Evolutionary conservation across 2,113 vertebrate species (phyloP), one percentile per base, ranked within the genome.

Genomic region (Anseranas semipalmata): DNA sequence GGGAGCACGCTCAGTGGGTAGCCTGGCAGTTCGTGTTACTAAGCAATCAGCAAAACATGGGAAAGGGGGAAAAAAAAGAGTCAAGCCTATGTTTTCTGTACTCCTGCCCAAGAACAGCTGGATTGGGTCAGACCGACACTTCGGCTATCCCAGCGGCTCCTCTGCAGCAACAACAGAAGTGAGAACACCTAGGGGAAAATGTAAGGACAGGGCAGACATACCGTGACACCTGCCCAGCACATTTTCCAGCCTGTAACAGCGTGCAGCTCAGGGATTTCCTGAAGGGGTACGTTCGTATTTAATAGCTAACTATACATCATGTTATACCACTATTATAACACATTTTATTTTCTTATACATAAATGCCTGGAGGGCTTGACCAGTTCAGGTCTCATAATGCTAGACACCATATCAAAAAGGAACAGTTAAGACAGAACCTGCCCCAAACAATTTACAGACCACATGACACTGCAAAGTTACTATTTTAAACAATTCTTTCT

Each of bases 271-370:
- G 41, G 43, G 82, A 85, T 65, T 46, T 87, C 65, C 82, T 48
- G 10, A 43, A 30, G 20, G 2, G 5, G 0, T 3, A 7, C 1
- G 1, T 7, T 43, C 4, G 0, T 63, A 14, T 87, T 65, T 30
- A 68, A 50, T 4, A 52, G 63, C 63, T 27, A 35, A 10, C 21
- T 46, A 30, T 2, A 11, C 8, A 32, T 62, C 14, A 8, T 5
- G 4, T 16, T 73, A 8, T 39, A 24, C 30, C 45, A 8, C n/a
- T 59, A 5, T 3, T 30, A 6, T 0, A 63, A 30, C 9, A 13
- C 11, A 22, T 35, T 63, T n/a, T 11, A 15, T 85, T 86, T 22
- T 66, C 25, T 55, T 53, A 3, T 4, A 15, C 4, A 5, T 15
- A 48, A 28, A 25, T 7, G n/a, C 37, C 25, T 22, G 16, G 9